These are phyloP conservation scores for Zaprionus vittiger DNA, from an alignment of 1,140 invertebrate species.

Conservation along the genomic window DNA sequence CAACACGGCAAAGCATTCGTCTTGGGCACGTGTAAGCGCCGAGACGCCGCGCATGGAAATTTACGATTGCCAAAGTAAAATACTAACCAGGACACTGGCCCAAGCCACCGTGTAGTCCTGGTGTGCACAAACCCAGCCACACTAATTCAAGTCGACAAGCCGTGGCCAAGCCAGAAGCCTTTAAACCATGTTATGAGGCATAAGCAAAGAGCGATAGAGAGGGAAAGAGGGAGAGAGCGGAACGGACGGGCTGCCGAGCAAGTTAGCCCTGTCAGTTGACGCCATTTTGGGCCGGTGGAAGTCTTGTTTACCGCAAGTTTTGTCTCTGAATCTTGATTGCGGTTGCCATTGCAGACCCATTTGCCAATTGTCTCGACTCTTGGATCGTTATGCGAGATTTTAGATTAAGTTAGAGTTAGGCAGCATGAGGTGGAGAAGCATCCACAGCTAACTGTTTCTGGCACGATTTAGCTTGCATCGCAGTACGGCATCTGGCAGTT, in stretches of 20 bases:
- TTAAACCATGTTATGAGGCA: slow-evolving; percentile 59
- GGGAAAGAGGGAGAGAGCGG: too few species aligned
- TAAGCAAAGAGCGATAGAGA: not conserved
- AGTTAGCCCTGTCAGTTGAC: slow-evolving; percentile 65
- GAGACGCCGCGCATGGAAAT: slow-evolving; percentile 43
- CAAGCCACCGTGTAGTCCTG: slow-evolving; percentile 5
- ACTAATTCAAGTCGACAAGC: slow-evolving; percentile 74
- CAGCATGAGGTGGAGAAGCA: not conserved
- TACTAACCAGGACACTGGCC: slow-evolving; percentile 3
- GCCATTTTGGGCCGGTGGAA: slow-evolving; percentile 23
- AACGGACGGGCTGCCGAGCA: not conserved
- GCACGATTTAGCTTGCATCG: not conserved
- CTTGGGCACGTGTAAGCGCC: slow-evolving; percentile 45
- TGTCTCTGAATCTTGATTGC: slow-evolving; percentile 50
- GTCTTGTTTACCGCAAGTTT: slow-evolving; percentile 61
- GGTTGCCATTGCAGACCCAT: slow-evolving; percentile 30
- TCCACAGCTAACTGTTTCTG: not conserved
- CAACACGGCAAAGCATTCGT: slow-evolving; percentile 48
- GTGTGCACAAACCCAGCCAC: slow-evolving; percentile 29
- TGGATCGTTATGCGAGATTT: slow-evolving; percentile 8
- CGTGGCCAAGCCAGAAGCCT: slow-evolving; percentile 60
- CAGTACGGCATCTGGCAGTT: not conserved
- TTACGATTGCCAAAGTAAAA: slow-evolving; percentile 57
- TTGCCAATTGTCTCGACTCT: slow-evolving; percentile 31
- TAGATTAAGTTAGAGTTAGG: slow-evolving; percentile 15